Evolutionary conservation across 2,113 vertebrate genomes (phyloP).

Genomic region (Myrmecobius fasciatus): DNA sequence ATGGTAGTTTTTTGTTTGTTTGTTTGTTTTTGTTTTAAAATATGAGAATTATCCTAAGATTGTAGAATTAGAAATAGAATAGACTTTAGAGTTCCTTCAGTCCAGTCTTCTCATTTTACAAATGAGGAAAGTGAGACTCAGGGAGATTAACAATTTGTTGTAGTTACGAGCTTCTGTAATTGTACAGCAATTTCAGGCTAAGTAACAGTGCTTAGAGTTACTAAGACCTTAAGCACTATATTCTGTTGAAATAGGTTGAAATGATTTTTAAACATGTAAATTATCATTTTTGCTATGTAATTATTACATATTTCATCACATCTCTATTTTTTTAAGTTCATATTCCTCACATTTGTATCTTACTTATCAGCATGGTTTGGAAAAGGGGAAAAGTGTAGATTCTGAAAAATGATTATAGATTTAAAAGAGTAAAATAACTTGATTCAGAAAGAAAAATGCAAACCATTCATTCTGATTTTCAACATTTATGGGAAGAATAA

Average conservation of each 20-base stretch:
- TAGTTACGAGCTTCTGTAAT: background rate
- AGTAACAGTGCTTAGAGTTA: background rate
- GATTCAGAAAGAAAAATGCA: background rate
- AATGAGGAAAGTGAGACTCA: background rate
- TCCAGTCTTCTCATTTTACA: background rate
- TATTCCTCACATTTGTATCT: conserved; percentile 39
- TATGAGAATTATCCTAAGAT: conserved; percentile 30
- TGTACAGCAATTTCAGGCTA: background rate
- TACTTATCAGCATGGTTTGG: conserved; percentile 45
- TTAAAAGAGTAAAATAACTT: background rate
- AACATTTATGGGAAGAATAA: background rate
- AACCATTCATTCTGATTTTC: background rate
- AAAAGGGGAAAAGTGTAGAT: conserved; percentile 21
- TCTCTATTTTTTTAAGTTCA: conserved; percentile 43
- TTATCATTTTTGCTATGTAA: conserved; percentile 51
- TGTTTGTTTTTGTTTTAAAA: background rate
- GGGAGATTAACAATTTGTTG: background rate
- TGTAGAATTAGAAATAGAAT: background rate
- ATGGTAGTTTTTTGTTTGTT: conserved; percentile 25
- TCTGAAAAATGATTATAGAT: background rate
- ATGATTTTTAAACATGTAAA: conserved; percentile 25
- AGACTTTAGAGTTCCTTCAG: background rate
- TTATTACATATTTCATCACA: conserved; percentile 41
- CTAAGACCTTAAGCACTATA: background rate
- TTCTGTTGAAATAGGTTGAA: background rate